These are phyloP conservation scores for Hippoglossus hippoglossus DNA, from an alignment of 2,797 vertebrate species.

Conservation along the genomic window DNA sequence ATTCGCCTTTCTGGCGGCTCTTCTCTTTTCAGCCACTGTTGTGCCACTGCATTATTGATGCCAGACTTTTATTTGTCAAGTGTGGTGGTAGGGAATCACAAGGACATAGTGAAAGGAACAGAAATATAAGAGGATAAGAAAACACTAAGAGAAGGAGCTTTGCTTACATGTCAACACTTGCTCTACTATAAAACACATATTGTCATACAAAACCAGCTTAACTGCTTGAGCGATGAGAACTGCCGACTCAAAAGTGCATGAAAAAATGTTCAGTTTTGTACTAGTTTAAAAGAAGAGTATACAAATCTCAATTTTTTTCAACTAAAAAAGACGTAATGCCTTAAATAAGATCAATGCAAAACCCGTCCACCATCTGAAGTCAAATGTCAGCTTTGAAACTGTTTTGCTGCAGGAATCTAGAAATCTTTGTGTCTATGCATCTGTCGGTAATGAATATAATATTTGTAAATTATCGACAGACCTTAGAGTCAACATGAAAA, in stretches of 20 bases:
- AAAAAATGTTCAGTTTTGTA: not conserved
- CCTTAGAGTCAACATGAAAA: not conserved
- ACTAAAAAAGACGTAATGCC: not conserved
- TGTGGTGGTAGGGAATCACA: conserved; percentile 22
- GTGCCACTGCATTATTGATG: conserved; percentile 53
- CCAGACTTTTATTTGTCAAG: conserved; percentile 42
- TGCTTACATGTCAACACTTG: not conserved
- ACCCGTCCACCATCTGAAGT: not conserved
- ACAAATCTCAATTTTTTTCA: not conserved
- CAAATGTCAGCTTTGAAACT: conserved; percentile 20
- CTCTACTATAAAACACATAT: not conserved
- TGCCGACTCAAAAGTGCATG: not conserved
- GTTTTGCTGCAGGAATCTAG: conserved; percentile 1
- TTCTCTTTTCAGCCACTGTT: conserved; percentile 33
- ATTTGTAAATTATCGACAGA: not conserved
- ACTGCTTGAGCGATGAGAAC: not conserved
- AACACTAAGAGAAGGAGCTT: not conserved
- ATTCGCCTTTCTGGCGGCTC: conserved; percentile 35
- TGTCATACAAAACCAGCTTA: not conserved
- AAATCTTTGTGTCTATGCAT: not conserved
- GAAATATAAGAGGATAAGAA: not conserved
- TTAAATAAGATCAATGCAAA: conserved; percentile 2
- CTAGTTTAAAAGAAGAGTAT: not conserved
- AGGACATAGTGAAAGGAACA: conserved; percentile 5
- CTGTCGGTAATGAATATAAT: conserved; percentile 24